Evolutionary conservation across 2,113 vertebrate species (phyloP).

Genomic region (Sarotherodon lohbergeri): DNA sequence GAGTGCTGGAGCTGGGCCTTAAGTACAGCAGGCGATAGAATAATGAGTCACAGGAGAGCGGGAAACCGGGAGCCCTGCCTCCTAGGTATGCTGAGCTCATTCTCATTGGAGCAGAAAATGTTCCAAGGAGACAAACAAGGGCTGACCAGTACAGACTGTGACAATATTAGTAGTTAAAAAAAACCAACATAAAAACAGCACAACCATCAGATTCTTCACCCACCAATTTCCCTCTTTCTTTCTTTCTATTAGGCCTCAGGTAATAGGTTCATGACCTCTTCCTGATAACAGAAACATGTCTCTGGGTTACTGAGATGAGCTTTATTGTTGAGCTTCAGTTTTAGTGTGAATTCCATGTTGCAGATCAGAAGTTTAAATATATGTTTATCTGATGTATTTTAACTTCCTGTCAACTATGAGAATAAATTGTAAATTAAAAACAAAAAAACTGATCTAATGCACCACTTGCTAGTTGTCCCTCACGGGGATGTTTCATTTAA

Average conservation of each 20-base stretch:
- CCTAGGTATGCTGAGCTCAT: neutral
- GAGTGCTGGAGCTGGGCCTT: neutral
- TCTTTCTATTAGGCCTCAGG: neutral
- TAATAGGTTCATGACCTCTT: conserved; percentile 34
- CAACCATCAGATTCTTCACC: neutral
- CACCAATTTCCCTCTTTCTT: neutral
- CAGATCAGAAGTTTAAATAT: neutral
- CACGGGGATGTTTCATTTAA: neutral
- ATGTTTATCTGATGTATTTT: neutral
- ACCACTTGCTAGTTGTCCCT: neutral
- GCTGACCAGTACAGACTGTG: neutral
- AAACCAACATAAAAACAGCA: neutral
- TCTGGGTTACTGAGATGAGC: neutral
- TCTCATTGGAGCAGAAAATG: neutral
- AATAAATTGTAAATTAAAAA: neutral
- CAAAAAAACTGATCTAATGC: neutral
- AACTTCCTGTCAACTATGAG: neutral
- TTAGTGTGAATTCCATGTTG: neutral
- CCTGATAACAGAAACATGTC: neutral
- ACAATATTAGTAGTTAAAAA: neutral
- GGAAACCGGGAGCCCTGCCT: accelerated
- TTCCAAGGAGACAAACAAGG: neutral
- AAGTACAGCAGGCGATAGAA: neutral
- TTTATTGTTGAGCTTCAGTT: neutral
- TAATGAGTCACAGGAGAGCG: neutral